These are phyloP conservation scores for Ganaspis brasiliensis DNA, from an alignment of 2,888 invertebrate genomes.

Conservation along the genomic window DNA sequence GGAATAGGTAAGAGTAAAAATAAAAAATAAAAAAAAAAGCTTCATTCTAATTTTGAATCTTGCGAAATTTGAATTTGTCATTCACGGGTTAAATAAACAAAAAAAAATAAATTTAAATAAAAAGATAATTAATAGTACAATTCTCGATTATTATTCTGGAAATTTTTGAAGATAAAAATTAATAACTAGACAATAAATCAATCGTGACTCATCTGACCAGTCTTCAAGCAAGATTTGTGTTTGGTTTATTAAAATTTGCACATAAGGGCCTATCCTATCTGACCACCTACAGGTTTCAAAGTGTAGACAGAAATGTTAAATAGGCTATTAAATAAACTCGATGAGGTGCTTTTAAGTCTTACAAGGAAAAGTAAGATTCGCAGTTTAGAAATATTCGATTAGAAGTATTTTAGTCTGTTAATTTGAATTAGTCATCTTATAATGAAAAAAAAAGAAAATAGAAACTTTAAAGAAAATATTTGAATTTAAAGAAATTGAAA, in stretches of 20 bases:
- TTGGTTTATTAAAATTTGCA: constrained; percentile 24
- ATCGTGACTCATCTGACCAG: constrained; percentile 26
- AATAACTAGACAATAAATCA: not conserved
- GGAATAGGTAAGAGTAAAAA: constrained; percentile 66
- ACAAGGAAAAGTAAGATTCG: not conserved
- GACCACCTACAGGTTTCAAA: constrained; percentile 34
- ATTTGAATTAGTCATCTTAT: constrained; percentile 24
- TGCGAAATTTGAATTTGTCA: too few relatives aligned
- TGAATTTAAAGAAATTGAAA: too few relatives aligned
- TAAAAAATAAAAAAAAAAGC: constrained; percentile 36
- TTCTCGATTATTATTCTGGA: too few relatives aligned
- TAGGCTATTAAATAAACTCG: constrained; percentile 11
- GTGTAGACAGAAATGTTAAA: constrained; percentile 25
- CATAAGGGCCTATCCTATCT: constrained; percentile 29
- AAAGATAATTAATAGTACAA: too few relatives aligned
- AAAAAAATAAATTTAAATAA: too few relatives aligned
- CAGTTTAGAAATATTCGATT: not conserved
- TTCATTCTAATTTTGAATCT: constrained; percentile 8
- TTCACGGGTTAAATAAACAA: too few relatives aligned
- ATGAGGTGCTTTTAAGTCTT: constrained; percentile 5
- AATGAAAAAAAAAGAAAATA: too few relatives aligned
- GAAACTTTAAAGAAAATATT: constrained; percentile 30
- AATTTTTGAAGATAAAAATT: too few relatives aligned
- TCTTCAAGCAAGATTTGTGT: constrained; percentile 7
- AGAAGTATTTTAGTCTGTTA: constrained; percentile 11